Evolutionary conservation across 2,888 invertebrate genomes (phyloP).

Genomic region (Apotomis betuletana): DNA sequence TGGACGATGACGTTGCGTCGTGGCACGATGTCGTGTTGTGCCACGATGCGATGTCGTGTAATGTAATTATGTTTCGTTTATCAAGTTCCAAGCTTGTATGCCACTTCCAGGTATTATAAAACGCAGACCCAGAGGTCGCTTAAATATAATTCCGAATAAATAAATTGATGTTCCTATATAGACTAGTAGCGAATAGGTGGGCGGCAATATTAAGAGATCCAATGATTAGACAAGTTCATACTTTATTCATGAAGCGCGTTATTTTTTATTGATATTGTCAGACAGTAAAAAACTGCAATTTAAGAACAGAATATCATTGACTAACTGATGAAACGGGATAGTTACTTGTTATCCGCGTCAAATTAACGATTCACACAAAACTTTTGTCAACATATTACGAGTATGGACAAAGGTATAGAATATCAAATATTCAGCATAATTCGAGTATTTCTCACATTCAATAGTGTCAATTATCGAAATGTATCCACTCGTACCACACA

Average conservation of each 20-base stretch:
- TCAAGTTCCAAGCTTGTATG: too few species aligned
- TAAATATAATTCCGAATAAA: not conserved
- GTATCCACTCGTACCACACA: not conserved
- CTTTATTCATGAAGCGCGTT: constrained; percentile 13
- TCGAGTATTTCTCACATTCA: not conserved
- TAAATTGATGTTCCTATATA: not conserved
- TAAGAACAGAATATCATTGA: not conserved
- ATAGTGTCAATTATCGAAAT: not conserved
- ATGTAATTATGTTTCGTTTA: too few species aligned
- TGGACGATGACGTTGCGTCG: too few species aligned
- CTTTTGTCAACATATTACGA: too few species aligned
- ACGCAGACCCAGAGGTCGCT: too few species aligned
- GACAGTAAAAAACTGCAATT: not conserved
- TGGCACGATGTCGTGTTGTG: too few species aligned
- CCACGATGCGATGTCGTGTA: too few species aligned
- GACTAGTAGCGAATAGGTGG: constrained; percentile 20
- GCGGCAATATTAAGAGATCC: constrained; percentile 4
- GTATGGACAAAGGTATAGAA: too few species aligned
- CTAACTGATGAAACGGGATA: too few species aligned
- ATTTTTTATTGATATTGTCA: constrained; percentile 4
- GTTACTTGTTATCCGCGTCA: too few species aligned
- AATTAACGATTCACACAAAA: too few species aligned
- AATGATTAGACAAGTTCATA: constrained; percentile 14
- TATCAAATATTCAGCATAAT: not conserved
- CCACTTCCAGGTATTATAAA: too few species aligned